phyloP scores from a whole-genome alignment of 2,797 vertebrate genomes.

The Coregonus sp. region DNA sequence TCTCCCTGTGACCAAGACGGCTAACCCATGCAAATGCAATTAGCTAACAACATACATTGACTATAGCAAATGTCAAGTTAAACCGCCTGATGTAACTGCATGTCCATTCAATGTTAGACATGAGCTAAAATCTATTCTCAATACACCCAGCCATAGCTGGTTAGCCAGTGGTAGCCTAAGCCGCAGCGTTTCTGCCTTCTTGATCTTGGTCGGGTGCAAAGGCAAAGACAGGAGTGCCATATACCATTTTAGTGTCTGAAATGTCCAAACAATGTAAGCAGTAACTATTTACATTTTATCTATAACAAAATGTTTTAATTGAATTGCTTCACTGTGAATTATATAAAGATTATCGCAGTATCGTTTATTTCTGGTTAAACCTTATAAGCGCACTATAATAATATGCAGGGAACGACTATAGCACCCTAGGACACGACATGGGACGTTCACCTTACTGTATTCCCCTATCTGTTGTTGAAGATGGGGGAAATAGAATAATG shows the following conservation, averaged over 20 bases:
- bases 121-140: background rate
- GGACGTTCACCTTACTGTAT: background rate
- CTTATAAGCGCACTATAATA: background rate
- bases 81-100: background rate
- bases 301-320: background rate
- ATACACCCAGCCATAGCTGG: conserved; percentile 17
- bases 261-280: background rate
- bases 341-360: background rate
- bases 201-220: conserved; percentile 37
- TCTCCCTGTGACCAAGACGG: background rate
- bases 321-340: background rate
- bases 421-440: background rate
- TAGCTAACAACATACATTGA: background rate
- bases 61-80: background rate
- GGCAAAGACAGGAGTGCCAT: background rate
- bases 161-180: conserved; percentile 66
- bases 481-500: background rate
- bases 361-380: conserved; percentile 4
- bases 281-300: background rate
- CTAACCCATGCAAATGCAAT: background rate
- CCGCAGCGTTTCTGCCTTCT: conserved; percentile 58
- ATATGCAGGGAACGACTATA: background rate
- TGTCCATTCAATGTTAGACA: background rate
- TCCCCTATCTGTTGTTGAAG: background rate
- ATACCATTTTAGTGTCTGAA: conserved; percentile 24